phyloP scores from a whole-genome alignment of 2,888 invertebrate genomes.

The Craniophora ligustri region DNA sequence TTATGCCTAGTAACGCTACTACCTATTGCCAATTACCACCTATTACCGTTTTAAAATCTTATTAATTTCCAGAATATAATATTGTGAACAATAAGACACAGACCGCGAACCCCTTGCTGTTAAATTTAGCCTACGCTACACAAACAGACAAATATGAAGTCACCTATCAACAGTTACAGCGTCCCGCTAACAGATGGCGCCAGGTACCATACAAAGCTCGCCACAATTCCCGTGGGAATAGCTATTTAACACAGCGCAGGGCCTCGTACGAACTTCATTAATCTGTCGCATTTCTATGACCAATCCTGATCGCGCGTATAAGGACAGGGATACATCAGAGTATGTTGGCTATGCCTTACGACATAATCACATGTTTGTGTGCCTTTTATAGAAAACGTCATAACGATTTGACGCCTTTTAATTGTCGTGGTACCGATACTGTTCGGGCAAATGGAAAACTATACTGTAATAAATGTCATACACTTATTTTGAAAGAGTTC shows the following conservation, averaged over 20 bases:
- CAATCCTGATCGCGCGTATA: conserved; percentile 45
- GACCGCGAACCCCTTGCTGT: background rate
- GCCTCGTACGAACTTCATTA: conserved; percentile 43
- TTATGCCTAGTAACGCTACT: too few relatives aligned
- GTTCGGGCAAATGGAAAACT: background rate
- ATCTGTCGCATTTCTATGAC: conserved; percentile 45
- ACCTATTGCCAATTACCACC: too few relatives aligned
- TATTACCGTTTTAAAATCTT: too few relatives aligned
- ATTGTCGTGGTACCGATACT: conserved; percentile 25
- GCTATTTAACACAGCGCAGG: conserved; percentile 31
- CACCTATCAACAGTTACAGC: background rate
- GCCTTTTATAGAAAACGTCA: conserved; percentile 37
- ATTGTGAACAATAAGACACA: too few relatives aligned
- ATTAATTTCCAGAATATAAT: too few relatives aligned
- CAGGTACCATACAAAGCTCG: conserved; percentile 22
- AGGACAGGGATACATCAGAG: conserved; percentile 43
- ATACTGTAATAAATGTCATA: background rate
- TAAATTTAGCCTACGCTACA: conserved; percentile 5
- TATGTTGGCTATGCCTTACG: conserved; percentile 51
- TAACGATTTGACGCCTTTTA: conserved; percentile 49
- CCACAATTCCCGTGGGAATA: conserved; percentile 52
- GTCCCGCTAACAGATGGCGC: conserved; percentile 32
- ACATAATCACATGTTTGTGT: conserved; percentile 46
- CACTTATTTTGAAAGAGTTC: too few relatives aligned
- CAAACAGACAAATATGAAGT: background rate